These are phyloP conservation scores for Dryas iulia DNA, from an alignment of 1,140 invertebrate species.

Conservation along the genomic window DNA sequence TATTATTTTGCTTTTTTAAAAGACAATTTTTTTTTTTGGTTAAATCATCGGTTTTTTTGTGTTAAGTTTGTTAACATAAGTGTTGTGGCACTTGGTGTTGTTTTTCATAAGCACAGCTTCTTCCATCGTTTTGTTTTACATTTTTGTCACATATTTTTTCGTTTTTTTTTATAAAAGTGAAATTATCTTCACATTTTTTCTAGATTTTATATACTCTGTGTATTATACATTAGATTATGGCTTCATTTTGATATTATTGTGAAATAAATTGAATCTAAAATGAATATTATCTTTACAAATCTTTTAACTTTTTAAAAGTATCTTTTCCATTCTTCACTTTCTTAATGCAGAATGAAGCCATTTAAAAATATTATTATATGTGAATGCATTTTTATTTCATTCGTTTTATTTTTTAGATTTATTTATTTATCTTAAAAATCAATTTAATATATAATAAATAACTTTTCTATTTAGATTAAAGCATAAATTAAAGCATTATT, in stretches of 20 bases:
- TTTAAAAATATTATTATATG: neutral
- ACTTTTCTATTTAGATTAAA: neutral
- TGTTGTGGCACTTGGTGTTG: neutral
- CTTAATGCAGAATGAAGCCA: neutral
- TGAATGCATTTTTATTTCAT: neutral
- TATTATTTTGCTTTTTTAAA: conserved; percentile 30
- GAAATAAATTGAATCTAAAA: neutral
- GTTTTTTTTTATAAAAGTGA: conserved; percentile 29
- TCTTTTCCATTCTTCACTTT: neutral
- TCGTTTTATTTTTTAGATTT: too few species aligned
- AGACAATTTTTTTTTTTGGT: neutral
- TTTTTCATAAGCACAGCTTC: neutral
- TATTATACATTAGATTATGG: neutral
- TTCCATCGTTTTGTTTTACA: neutral
- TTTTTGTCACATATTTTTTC: neutral
- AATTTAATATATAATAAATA: neutral
- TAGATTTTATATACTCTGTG: neutral
- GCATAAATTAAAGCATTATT: neutral
- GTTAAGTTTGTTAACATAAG: neutral
- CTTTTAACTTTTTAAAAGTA: neutral
- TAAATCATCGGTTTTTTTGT: neutral
- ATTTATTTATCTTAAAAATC: neutral
- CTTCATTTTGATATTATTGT: neutral
- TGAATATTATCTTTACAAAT: neutral
- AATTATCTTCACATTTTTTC: neutral